Evolutionary conservation across 2,797 vertebrate species (phyloP).

Genomic region (Bucorvus abyssinicus): DNA sequence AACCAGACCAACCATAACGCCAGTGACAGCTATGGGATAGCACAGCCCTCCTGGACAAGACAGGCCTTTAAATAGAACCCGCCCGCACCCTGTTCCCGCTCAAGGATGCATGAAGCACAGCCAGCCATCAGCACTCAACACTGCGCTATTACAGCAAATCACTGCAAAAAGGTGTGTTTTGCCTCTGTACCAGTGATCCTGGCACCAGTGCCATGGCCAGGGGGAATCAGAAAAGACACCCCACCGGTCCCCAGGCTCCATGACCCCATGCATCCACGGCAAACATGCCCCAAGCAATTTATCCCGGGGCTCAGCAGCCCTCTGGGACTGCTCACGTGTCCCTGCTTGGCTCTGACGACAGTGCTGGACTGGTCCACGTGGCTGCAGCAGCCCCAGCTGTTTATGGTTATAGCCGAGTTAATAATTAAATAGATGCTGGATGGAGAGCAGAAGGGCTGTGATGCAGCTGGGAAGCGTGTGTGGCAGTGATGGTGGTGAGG

Average conservation of each 20-base stretch:
- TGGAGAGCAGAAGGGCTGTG: constrained; percentile 60
- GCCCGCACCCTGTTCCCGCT: accelerated
- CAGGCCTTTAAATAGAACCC: background rate
- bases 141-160: accelerated
- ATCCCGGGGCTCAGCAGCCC: constrained; percentile 44
- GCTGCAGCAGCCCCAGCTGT: constrained; percentile 64
- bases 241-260: background rate
- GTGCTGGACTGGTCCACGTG: constrained; percentile 60
- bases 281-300: background rate
- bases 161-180: background rate
- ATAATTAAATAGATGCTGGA: constrained; percentile 71
- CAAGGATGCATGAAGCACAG: background rate
- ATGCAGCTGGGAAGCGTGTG: constrained; percentile 60
- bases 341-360: constrained; percentile 60
- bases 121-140: background rate
- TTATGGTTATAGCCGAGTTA: constrained; percentile 67
- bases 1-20: accelerated
- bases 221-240: background rate
- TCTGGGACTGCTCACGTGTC: constrained; percentile 58
- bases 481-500: background rate
- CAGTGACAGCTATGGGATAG: accelerated
- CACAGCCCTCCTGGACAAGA: background rate
- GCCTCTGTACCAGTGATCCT: background rate
- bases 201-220: accelerated
- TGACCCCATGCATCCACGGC: accelerated